Evolutionary conservation across 2,888 invertebrate genomes (phyloP).

Genomic region (Cataglyphis altisquamis): DNA sequence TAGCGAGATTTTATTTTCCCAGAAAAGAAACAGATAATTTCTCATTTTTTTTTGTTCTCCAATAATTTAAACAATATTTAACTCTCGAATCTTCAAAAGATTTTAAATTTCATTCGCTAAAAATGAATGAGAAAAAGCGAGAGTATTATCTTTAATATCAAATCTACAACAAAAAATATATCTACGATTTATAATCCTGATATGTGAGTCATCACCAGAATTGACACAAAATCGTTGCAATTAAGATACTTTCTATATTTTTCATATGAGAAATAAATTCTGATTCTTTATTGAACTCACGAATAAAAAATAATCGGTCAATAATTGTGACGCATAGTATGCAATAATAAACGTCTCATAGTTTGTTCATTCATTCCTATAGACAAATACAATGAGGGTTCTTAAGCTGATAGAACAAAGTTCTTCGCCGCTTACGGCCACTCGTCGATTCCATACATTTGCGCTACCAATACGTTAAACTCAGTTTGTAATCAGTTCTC

Average conservation of each 20-base stretch:
- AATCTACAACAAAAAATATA: constrained; percentile 61
- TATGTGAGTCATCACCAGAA: not conserved
- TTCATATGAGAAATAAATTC: not conserved
- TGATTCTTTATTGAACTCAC: not conserved
- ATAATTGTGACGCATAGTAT: not conserved
- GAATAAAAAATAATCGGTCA: not conserved
- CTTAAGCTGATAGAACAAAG: constrained; percentile 16
- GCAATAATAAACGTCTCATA: not conserved
- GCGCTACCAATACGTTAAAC: constrained; percentile 37
- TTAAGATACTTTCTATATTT: not conserved
- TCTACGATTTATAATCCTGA: not conserved
- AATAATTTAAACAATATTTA: constrained; percentile 45
- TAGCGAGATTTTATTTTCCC: constrained; percentile 19
- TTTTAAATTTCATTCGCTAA: constrained; percentile 19
- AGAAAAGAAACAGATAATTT: constrained; percentile 14
- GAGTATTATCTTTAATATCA: constrained; percentile 63
- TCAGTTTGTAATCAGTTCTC: constrained; percentile 61
- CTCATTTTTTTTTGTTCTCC: constrained; percentile 28
- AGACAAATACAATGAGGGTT: not conserved
- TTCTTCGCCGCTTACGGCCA: constrained; percentile 13
- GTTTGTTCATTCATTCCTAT: not conserved
- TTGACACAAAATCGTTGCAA: not conserved
- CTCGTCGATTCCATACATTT: constrained; percentile 17
- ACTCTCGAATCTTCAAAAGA: constrained; percentile 33
- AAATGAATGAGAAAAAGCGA: constrained; percentile 43